Evolutionary conservation across 1,140 invertebrate species (phyloP), one percentile per base, ranked within the genome.

Genomic region (Caenorhabditis remanei): DNA sequence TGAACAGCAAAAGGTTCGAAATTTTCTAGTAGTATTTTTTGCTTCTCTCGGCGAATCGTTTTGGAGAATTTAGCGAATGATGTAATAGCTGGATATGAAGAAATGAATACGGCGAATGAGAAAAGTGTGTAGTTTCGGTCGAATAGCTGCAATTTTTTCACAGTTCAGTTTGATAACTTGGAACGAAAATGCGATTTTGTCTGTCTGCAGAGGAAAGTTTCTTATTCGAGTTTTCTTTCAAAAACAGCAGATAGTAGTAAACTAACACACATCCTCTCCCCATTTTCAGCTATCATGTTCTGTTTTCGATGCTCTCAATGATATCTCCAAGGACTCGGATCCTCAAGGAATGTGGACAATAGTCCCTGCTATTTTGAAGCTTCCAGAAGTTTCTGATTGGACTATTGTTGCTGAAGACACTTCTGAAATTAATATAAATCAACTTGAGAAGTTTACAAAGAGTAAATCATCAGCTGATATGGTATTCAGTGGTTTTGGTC

Each of bases 321-420:
- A 55, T 14, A 41, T 79, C 19, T 58, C 71, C 16, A 14, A 32
- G 7, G 79, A 87, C 6, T 19, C 9, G 16, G n/a, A 43, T 11
- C 24, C 41, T 41, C 67, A 88, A 56, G 79, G 87, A 88, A 88
- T 88, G 16, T 88, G 24, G 55, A 79, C 56, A 82, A 75, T 71
- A 24, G 43, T 40, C 43, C 56, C 84, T 48, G 61, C 58, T 16
- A 71, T 75, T 50, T 32, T 65, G 24, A 75, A 58, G 41, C 40
- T 55, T 6, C n/a, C 32, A 63, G 21, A 41, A 14, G 43, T 75
- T 21, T 79, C 87, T 55, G 24, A 85, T 46, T 89, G 88, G 88
- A 55, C 55, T 24, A 41, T 89, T 21, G 53, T 89, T 32, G 61
- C 67, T 4, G 87, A 88, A 50, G 41, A 58, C 7, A 53, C 53